Evolutionary conservation across 2,888 invertebrate genomes (phyloP).

Genomic region (Andrena bicolor): DNA sequence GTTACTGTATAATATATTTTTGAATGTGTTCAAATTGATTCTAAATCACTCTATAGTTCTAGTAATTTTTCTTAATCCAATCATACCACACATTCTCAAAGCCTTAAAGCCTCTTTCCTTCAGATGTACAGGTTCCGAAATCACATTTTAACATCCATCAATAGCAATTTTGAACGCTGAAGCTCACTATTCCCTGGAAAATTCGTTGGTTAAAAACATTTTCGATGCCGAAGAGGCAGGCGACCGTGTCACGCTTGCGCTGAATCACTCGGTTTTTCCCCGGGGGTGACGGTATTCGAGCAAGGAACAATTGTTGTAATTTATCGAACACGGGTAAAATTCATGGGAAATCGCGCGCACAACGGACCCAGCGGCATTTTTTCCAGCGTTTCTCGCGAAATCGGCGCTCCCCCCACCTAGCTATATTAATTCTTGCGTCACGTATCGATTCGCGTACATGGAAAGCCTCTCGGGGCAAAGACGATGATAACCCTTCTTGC

Average conservation of each 20-base stretch:
- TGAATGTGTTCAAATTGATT: background rate
- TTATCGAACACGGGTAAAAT: conserved; percentile 18
- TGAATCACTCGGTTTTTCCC: conserved; percentile 30
- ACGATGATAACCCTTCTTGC: conserved; percentile 51
- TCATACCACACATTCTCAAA: too few relatives aligned
- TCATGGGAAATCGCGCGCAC: conserved; percentile 25
- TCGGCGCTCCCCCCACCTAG: background rate
- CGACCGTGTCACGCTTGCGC: conserved; percentile 34
- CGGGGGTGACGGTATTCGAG: conserved; percentile 17
- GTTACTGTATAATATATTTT: background rate
- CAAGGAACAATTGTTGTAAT: conserved; percentile 49
- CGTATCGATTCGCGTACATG: conserved; percentile 62
- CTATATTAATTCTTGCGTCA: conserved; percentile 43
- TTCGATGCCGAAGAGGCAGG: conserved; percentile 3
- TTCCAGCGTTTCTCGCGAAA: conserved; percentile 8
- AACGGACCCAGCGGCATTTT: background rate
- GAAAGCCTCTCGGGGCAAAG: conserved; percentile 42
- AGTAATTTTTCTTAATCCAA: background rate
- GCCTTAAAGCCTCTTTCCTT: background rate
- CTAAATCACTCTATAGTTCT: background rate
- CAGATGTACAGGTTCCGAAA: background rate
- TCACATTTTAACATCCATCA: conserved; percentile 27
- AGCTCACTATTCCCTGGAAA: conserved; percentile 40
- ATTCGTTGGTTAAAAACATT: conserved; percentile 40
- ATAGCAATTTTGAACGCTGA: conserved; percentile 69